These are phyloP conservation scores for Drosophila lacicola DNA, from an alignment of 2,888 invertebrate species.

Conservation along the genomic window DNA sequence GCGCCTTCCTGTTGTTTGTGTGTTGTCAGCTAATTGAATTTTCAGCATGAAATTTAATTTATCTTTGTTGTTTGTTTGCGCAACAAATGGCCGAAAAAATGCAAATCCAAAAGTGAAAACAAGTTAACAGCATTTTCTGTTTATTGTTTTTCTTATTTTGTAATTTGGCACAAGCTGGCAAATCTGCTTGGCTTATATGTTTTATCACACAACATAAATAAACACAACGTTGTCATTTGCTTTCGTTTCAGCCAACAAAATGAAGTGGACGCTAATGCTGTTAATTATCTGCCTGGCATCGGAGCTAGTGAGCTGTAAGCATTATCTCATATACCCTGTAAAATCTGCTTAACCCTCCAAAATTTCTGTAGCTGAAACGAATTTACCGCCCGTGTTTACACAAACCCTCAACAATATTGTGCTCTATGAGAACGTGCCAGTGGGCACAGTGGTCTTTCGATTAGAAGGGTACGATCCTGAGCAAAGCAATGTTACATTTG, in stretches of 20 bases:
- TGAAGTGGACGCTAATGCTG: conserved; percentile 51
- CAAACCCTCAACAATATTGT: conserved; percentile 92
- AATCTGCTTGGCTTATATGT: conserved; percentile 34
- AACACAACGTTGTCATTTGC: conserved; percentile 30
- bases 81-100: conserved; percentile 61
- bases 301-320: conserved; percentile 53
- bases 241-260: conserved; percentile 51
- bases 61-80: conserved; percentile 77
- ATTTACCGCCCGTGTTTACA: conserved; percentile 90
- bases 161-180: conserved; percentile 35
- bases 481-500: conserved; percentile 89
- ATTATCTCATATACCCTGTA: conserved; percentile 2
- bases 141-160: conserved; percentile 16
- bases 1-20: conserved; percentile 50
- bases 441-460: conserved; percentile 91
- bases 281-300: conserved; percentile 51
- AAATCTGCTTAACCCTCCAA: conserved; percentile 9
- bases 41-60: conserved; percentile 80
- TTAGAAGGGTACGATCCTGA: conserved; percentile 94
- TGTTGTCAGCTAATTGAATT: conserved; percentile 81
- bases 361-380: conserved; percentile 84
- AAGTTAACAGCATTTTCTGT: conserved; percentile 42
- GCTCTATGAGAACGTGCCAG: conserved; percentile 91
- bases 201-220: conserved; percentile 32
- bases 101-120: conserved; percentile 54